A percentile compares a stretch with the other conserved stretches of the same genome.
Conservation (phyloP, 2,797 vertebrate genomes). For the Otolemur crassicaudatus region DNA sequence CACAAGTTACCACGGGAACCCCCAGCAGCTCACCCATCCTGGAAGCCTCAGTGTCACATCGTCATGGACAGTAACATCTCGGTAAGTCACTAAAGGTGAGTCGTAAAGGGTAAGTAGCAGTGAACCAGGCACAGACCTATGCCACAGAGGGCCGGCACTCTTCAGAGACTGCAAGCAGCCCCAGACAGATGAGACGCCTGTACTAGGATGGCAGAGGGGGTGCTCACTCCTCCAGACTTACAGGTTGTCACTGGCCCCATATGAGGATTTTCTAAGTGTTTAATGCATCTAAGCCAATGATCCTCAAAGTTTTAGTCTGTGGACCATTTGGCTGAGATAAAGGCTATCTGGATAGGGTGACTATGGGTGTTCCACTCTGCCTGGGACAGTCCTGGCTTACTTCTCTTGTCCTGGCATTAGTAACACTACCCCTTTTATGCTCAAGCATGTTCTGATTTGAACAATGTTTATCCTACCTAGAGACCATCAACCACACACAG, state of each 20-base stretch:
- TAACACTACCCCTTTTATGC: not conserved
- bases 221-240: not conserved
- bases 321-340: not conserved
- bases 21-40: not conserved
- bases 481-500: not conserved
- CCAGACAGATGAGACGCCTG: rapidly evolving
- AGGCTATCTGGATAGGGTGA: not conserved
- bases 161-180: not conserved
- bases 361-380: not conserved
- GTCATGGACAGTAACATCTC: not conserved
- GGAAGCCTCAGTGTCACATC: not conserved
- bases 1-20: not conserved
- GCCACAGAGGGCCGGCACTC: not conserved
- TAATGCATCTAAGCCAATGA: not conserved
- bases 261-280: not conserved
- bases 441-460: not conserved
- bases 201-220: rapidly evolving
- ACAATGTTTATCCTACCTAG: not conserved
- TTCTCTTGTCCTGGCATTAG: not conserved
- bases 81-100: not conserved
- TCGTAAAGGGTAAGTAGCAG: not conserved
- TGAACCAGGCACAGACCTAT: not conserved
- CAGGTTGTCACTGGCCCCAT: not conserved
- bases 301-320: not conserved
- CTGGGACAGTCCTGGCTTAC: not conserved